Conservation (phyloP, 2,797 vertebrate genomes). For the Lacerta agilis region DNA sequence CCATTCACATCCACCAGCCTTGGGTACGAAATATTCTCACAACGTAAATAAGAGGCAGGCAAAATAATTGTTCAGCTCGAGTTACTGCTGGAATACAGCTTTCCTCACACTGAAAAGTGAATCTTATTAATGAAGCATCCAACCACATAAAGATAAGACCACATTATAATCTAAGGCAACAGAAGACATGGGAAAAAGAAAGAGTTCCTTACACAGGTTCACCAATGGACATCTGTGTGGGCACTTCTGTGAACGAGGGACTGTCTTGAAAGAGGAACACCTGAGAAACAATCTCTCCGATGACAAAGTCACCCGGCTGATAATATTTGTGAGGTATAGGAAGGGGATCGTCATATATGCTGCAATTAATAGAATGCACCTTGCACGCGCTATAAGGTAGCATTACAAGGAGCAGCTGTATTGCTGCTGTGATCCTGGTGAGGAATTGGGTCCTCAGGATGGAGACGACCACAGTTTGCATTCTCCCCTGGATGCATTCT, state of each 20-base stretch:
- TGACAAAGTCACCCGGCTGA: background rate
- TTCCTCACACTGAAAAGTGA: too few species aligned
- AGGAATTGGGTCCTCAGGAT: background rate
- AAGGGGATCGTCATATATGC: background rate
- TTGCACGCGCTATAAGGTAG: background rate
- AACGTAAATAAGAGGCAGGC: too few species aligned
- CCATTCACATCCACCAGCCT: too few species aligned
- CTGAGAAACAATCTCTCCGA: background rate
- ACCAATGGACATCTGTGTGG: background rate
- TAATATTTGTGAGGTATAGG: background rate
- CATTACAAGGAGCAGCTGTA: background rate
- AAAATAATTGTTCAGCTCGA: fast-evolving
- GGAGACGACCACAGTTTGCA: background rate
- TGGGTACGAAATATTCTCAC: too few species aligned
- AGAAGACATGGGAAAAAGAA: background rate
- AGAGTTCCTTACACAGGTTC: background rate
- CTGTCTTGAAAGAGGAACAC: background rate
- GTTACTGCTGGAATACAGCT: too few species aligned
- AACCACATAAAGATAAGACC: too few species aligned
- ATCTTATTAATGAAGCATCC: too few species aligned
- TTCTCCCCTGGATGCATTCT: background rate
- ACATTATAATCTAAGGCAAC: background rate
- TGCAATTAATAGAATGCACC: background rate
- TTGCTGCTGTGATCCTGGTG: background rate
- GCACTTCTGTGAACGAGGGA: background rate